These are phyloP conservation scores for Amblyopsis hoosieri DNA, from an alignment of 2,797 vertebrate genomes.

Conservation along the genomic window DNA sequence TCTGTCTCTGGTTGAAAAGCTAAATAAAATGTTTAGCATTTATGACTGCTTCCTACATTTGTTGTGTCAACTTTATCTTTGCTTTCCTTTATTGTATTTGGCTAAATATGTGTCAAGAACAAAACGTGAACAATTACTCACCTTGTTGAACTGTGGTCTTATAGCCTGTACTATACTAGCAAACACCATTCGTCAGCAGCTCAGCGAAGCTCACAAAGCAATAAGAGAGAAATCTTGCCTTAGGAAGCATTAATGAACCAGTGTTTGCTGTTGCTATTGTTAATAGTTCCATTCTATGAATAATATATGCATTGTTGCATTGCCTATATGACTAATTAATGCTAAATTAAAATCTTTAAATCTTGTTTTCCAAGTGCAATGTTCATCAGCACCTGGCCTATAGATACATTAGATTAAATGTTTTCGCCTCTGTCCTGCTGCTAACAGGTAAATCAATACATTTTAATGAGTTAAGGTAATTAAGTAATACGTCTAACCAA, in stretches of 20 bases:
- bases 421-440: constrained; percentile 4
- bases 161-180: constrained; percentile 25
- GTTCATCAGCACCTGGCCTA: constrained; percentile 9
- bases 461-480: constrained; percentile 40
- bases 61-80: too few relatives aligned
- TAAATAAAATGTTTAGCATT: too few relatives aligned
- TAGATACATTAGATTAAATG: background rate
- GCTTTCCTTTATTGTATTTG: too few relatives aligned
- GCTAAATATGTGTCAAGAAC: too few relatives aligned
- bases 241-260: constrained; percentile 27
- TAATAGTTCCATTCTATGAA: constrained; percentile 36
- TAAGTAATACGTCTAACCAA: constrained; percentile 35
- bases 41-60: too few relatives aligned
- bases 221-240: constrained; percentile 1
- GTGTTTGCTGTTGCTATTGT: constrained; percentile 9
- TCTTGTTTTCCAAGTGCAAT: constrained; percentile 11
- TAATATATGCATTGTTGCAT: constrained; percentile 48
- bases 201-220: constrained; percentile 14
- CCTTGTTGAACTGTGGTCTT: background rate
- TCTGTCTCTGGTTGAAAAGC: too few relatives aligned
- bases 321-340: constrained; percentile 50
- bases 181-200: constrained; percentile 52
- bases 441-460: constrained; percentile 25
- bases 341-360: background rate
- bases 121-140: background rate